Evolutionary conservation across 1,140 invertebrate species (phyloP).

Genomic region (Scaptomyza pallida): DNA sequence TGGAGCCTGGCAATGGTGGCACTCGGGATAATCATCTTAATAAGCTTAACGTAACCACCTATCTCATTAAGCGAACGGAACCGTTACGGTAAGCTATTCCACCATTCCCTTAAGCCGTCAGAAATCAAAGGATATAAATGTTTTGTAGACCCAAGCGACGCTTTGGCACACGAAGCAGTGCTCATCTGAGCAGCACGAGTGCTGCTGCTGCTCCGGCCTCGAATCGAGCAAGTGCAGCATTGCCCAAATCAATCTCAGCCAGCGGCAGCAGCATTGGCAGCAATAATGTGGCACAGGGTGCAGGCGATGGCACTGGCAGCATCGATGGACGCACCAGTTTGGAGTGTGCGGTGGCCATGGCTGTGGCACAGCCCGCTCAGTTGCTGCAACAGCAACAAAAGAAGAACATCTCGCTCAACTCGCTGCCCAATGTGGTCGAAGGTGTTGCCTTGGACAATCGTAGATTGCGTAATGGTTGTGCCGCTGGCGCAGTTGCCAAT

Average conservation of each 20-base stretch:
- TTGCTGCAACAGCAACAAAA: constrained; percentile 78
- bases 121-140: constrained; percentile 19
- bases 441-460: constrained; percentile 71
- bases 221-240: constrained; percentile 7
- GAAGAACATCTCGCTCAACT: constrained; percentile 77
- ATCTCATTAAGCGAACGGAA: constrained; percentile 94
- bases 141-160: constrained; percentile 69
- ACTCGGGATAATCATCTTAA: constrained; percentile 93
- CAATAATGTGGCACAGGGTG: constrained; percentile 16
- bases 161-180: constrained; percentile 74
- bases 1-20: constrained; percentile 95
- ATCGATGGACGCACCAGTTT: constrained; percentile 65
- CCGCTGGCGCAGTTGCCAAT: constrained; percentile 4
- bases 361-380: constrained; percentile 56
- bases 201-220: neutral
- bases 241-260: constrained; percentile 75
- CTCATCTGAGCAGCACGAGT: constrained; percentile 10
- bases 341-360: constrained; percentile 59
- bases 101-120: neutral
- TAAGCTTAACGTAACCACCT: constrained; percentile 95
- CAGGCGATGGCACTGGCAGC: constrained; percentile 49
- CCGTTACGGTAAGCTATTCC: constrained; percentile 86
- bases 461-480: constrained; percentile 49
- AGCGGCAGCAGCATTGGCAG: constrained; percentile 56
- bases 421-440: constrained; percentile 78